These are phyloP conservation scores for Apostichopus parvimensis DNA, from an alignment of 35 echinoderm and acorn worm species.

Conservation along the genomic window DNA sequence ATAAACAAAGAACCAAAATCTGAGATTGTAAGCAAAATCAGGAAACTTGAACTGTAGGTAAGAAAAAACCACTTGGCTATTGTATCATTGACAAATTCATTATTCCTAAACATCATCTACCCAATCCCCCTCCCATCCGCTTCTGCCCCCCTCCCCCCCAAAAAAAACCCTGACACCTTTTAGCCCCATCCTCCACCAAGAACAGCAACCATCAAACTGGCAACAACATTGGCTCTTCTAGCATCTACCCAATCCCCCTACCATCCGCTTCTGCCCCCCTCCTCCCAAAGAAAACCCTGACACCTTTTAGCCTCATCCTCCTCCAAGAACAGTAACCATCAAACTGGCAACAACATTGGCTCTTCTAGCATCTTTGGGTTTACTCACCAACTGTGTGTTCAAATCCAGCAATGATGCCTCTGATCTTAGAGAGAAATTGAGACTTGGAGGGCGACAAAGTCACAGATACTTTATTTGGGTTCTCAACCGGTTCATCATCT, in stretches of 20 bases:
- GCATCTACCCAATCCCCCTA: not conserved
- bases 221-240: no score
- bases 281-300: not conserved
- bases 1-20: no score
- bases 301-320: not conserved
- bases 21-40: no score
- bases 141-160: not conserved
- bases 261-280: not conserved
- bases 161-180: no score
- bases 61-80: no score
- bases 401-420: slow-evolving; percentile 93
- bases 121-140: not conserved
- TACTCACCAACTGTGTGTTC: slow-evolving; percentile 95
- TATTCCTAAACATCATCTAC: no score
- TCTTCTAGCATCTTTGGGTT: not conserved
- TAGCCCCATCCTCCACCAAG: no score
- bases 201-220: no score
- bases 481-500: not conserved
- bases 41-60: no score
- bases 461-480: slow-evolving; percentile 63
- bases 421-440: slow-evolving; percentile 88
- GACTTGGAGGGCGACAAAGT: slow-evolving; percentile 67
- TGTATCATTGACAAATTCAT: no score
- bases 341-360: no score
- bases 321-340: no score